Percentiles rank a stretch among this genome's conserved stretches.
Conservation (phyloP, 2,797 vertebrate species). For the Decapterus maruadsi region DNA sequence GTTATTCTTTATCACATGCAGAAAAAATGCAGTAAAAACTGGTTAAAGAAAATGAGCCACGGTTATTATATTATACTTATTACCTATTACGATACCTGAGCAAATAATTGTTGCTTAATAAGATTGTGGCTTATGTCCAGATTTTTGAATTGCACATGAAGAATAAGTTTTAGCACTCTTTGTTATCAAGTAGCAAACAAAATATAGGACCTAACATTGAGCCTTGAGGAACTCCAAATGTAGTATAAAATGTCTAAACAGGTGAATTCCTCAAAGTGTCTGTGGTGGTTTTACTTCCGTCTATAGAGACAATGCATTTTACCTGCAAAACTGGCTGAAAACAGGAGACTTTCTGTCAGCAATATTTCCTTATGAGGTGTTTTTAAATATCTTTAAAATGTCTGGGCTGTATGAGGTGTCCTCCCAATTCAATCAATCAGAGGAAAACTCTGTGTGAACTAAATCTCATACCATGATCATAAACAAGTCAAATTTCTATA, state of each 20-base stretch:
- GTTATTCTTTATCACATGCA: not conserved
- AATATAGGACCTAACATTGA: not conserved
- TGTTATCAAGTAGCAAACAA: not conserved
- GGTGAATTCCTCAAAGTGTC: not conserved
- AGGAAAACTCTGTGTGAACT: not conserved
- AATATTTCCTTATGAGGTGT: not conserved
- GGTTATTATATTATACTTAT: too few species aligned
- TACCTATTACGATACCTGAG: not conserved
- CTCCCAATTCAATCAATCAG: not conserved
- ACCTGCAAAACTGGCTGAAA: not conserved
- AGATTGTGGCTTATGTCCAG: not conserved
- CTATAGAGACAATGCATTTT: not conserved
- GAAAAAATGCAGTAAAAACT: not conserved
- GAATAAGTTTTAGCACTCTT: not conserved
- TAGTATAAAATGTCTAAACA: not conserved
- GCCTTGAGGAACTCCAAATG: slow-evolving; percentile 7
- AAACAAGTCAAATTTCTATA: not conserved
- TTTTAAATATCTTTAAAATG: not conserved
- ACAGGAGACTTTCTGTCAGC: not conserved
- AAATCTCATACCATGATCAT: not conserved
- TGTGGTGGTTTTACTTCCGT: not conserved
- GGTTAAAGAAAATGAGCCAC: not conserved
- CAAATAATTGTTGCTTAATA: not conserved
- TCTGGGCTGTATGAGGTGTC: not conserved
- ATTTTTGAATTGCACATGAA: not conserved